A percentile compares a stretch with the other conserved stretches of the same genome.
These are phyloP conservation scores for Pantala flavescens DNA, from an alignment of 1,140 invertebrate genomes.

Conservation along the genomic window DNA sequence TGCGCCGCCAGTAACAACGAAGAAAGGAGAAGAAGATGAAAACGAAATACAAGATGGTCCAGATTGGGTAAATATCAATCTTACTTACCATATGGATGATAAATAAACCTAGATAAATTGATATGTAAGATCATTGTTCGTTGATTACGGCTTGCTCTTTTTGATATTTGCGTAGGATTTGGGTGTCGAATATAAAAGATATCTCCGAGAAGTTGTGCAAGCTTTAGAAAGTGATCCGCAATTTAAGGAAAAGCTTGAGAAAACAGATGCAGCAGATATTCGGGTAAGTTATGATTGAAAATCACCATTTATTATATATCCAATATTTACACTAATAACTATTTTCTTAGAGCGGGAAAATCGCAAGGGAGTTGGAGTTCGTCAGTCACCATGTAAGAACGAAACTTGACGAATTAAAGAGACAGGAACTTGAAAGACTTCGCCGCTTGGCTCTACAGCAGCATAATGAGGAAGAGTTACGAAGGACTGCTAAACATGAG, in stretches of 20 bases:
- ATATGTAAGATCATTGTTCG: neutral
- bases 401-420: conserved; percentile 87
- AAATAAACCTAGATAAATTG: neutral
- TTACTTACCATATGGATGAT: too few species aligned
- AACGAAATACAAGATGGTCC: neutral
- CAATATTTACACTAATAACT: conserved; percentile 11
- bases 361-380: conserved; percentile 81
- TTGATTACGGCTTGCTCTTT: neutral
- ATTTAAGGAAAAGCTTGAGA: conserved; percentile 70
- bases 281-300: conserved; percentile 42
- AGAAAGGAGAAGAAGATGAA: neutral
- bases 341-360: conserved; percentile 66
- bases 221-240: conserved; percentile 71
- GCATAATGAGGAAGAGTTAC: conserved; percentile 74
- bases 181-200: conserved; percentile 69
- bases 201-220: conserved; percentile 76
- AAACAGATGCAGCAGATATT: conserved; percentile 68
- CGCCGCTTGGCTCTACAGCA: conserved; percentile 39
- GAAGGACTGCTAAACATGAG: conserved; percentile 44
- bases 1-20: neutral
- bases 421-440: conserved; percentile 68
- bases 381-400: conserved; percentile 77
- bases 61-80: neutral
- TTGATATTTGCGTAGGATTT: conserved; percentile 27
- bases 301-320: conserved; percentile 13